Evolutionary conservation across 1,140 invertebrate genomes (phyloP).

Genomic region (Eubasilissa regina): DNA sequence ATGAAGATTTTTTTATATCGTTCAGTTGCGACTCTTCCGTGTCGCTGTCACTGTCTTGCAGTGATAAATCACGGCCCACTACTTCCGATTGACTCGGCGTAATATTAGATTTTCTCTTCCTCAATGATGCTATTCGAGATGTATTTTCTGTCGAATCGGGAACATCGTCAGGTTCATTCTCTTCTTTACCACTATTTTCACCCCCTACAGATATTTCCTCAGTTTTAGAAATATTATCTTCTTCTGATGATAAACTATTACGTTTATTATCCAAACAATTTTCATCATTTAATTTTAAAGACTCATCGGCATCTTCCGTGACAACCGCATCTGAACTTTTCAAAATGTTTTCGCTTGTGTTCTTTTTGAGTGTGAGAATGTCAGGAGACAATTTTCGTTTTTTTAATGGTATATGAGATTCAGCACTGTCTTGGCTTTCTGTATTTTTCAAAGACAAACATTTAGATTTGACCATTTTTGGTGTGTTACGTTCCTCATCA

Average conservation of each 20-base stretch:
- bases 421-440: constrained; percentile 11
- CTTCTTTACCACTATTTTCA: background rate
- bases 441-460: constrained; percentile 12
- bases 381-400: constrained; percentile 42
- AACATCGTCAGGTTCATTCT: constrained; percentile 16
- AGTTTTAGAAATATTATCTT: background rate
- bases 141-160: background rate
- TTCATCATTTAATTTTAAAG: background rate
- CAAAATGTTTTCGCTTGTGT: background rate
- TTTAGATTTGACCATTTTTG: background rate
- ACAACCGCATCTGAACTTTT: background rate
- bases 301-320: background rate
- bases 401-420: constrained; percentile 39
- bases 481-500: constrained; percentile 1
- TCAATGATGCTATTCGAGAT: constrained; percentile 19
- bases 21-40: constrained; percentile 7
- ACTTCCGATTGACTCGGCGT: background rate
- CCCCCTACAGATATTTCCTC: background rate
- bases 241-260: background rate
- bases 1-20: background rate
- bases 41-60: constrained; percentile 10
- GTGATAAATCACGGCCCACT: no score
- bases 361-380: constrained; percentile 12
- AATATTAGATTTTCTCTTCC: constrained; percentile 29
- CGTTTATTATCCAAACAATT: background rate